Evolutionary conservation across 2,888 invertebrate genomes (phyloP).

Genomic region (Agonopterix alstromeriana): DNA sequence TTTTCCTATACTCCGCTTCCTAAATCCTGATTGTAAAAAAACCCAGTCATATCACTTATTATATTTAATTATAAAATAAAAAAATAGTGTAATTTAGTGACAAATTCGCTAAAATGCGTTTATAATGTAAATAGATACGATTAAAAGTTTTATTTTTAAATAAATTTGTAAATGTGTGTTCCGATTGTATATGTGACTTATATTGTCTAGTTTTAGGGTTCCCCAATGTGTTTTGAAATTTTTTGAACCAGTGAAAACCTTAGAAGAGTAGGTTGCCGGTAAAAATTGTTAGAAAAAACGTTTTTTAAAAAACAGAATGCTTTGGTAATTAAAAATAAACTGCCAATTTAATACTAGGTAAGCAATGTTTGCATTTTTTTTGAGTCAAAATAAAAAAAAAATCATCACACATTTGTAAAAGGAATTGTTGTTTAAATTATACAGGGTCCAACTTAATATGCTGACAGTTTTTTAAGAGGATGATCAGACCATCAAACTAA

Average conservation of each 20-base stretch:
- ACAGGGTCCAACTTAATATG: no score
- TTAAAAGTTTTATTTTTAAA: slow-evolving; percentile 36
- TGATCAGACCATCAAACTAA: no score
- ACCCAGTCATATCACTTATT: slow-evolving; percentile 64
- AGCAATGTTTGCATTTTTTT: neutral
- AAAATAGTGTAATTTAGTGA: slow-evolving; percentile 54
- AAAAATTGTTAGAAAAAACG: neutral
- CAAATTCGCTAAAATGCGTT: slow-evolving; percentile 36
- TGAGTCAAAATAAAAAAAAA: neutral
- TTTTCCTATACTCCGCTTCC: slow-evolving; percentile 27
- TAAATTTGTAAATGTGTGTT: slow-evolving; percentile 66
- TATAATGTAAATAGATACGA: slow-evolving; percentile 8
- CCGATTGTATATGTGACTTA: slow-evolving; percentile 63
- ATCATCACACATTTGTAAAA: neutral
- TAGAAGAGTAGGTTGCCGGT: neutral
- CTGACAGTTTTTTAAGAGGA: no score
- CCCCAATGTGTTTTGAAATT: slow-evolving; percentile 11
- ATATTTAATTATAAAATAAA: slow-evolving; percentile 37
- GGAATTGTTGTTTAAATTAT: slow-evolving; percentile 2
- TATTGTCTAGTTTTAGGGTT: slow-evolving; percentile 34
- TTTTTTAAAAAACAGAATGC: no score
- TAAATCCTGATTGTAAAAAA: slow-evolving; percentile 47
- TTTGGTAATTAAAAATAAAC: no score
- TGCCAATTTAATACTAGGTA: neutral
- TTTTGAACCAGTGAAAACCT: slow-evolving; percentile 14